A percentile compares a stretch with the other conserved stretches of the same genome.
Conservation (phyloP, 2,113 vertebrate genomes). For the Canis aureus region DNA sequence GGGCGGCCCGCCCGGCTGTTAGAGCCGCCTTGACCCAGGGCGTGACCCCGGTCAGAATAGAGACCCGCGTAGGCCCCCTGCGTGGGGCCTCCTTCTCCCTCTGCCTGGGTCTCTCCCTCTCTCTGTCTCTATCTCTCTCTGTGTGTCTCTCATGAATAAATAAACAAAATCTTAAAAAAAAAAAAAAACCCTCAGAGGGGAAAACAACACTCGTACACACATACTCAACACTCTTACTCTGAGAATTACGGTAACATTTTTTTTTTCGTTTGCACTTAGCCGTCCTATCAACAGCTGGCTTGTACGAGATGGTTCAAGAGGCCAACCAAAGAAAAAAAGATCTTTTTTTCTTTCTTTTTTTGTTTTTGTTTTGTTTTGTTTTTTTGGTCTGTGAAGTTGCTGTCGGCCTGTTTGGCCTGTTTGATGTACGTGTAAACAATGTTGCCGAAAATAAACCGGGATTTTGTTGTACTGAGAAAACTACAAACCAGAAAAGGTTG, state of each 20-base stretch:
- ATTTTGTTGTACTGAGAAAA: slow-evolving; percentile 87
- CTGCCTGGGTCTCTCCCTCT: too few species aligned
- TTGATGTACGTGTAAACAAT: slow-evolving; percentile 86
- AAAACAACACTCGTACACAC: slow-evolving; percentile 40
- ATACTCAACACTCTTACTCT: slow-evolving; percentile 85
- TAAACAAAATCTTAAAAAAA: too few species aligned
- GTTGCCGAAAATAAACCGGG: slow-evolving; percentile 86
- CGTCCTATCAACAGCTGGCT: slow-evolving; percentile 87
- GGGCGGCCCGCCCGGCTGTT: too few species aligned
- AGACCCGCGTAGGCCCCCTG: too few species aligned
- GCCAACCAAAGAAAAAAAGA: slow-evolving; percentile 85
- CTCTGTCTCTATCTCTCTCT: too few species aligned
- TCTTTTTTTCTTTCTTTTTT: neutral
- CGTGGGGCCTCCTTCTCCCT: too few species aligned
- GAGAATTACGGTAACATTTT: slow-evolving; percentile 93
- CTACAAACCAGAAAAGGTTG: neutral
- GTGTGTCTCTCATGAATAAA: too few species aligned
- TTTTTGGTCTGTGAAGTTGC: slow-evolving; percentile 82
- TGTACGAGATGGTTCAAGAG: slow-evolving; percentile 84
- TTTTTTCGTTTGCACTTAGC: slow-evolving; percentile 89
- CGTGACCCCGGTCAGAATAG: too few species aligned
- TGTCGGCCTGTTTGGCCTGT: slow-evolving; percentile 81
- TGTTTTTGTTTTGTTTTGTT: neutral
- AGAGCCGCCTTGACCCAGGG: too few species aligned
- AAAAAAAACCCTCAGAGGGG: slow-evolving; percentile 86